Percentiles rank a stretch among this genome's conserved stretches.
Conservation (phyloP, 2,888 invertebrate genomes). For the Caenorhabditis panamensis region DNA sequence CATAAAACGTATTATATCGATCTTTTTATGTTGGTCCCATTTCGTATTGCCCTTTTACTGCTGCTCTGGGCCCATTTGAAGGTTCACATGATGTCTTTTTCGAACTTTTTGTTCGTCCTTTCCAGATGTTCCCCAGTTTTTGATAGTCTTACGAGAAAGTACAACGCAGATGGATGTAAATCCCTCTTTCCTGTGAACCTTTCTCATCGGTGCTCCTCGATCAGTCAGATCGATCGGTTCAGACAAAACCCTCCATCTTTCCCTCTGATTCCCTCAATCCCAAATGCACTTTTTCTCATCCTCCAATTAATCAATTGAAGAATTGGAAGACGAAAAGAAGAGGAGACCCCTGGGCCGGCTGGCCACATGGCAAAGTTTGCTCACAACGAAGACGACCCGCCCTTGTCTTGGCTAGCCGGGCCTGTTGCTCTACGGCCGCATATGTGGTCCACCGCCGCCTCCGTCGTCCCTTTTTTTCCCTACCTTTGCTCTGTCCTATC, state of each 20-base stretch:
- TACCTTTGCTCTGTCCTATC: conserved; percentile 2
- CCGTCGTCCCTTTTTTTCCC: not conserved
- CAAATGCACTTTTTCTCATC: conserved; percentile 48
- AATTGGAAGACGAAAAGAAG: conserved; percentile 41
- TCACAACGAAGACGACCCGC: conserved; percentile 53
- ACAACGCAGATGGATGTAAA: conserved; percentile 24
- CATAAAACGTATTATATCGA: not conserved
- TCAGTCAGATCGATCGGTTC: not conserved
- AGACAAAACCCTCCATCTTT: not conserved
- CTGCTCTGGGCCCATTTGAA: not conserved
- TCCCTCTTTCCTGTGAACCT: not conserved
- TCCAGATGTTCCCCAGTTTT: not conserved
- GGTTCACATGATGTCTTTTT: no score
- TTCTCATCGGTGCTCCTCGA: conserved; percentile 1
- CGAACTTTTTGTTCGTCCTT: no score
- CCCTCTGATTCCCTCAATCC: not conserved
- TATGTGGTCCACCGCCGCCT: conserved; percentile 43
- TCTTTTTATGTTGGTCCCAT: not conserved
- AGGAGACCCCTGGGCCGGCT: conserved; percentile 26
- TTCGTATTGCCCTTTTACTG: not conserved
- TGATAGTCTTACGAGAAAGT: not conserved
- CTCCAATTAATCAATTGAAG: conserved; percentile 55
- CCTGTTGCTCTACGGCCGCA: conserved; percentile 50
- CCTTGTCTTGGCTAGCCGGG: conserved; percentile 25
- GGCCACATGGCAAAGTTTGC: conserved; percentile 62